Base-by-base conservation (phyloP, 2,888 invertebrate genomes). In the Hemicrepidius hirtus region DNA sequence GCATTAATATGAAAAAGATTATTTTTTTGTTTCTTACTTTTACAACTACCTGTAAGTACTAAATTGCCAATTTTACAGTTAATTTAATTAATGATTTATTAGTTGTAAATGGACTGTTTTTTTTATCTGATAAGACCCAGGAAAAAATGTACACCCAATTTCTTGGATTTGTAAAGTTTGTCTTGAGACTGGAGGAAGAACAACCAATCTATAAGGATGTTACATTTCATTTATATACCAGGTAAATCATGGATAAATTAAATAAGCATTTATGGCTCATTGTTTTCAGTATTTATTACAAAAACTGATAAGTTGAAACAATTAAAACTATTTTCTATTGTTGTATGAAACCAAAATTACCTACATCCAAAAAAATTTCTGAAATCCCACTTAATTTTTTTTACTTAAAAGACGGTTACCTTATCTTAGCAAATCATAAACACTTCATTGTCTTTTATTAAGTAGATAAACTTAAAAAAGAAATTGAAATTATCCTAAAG, bases 181-280 rank as follows among this genome's bases (percentile, higher is more conserved):
- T 72, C 3, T 65, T 75, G 3, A 40, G 50, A 7, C 18, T 18
- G 1, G 69, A 71, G 40, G 41, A 62, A 66, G 12, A 13, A 1
- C 32, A 60, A 60, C 60, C 66, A 3, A 41, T 71, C 7, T 50
- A 20, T 44, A 50, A 65, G 18, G 71, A 75, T 49, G 71, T 75
- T 50, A 69, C 66, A 12, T 75, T 75, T 57, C 59, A 75, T 62
- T 67, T 75, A 35, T 75, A 71, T 37, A 75, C 74, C 41, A 60
- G 57, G 68, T 64, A 60, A 65, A 20, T 24, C 37, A 12, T 16
- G 0, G n/a, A 10, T 9, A 57, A 37, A 13, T 28, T 16, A 12
- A 18, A 18, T 35, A 37, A 20, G 16, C 3, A 4, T 28, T 6
- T 4, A 28, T 28, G n/a, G n/a, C 28, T 4, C 6, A 28, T 4